These are phyloP conservation scores for Otolemur garnettii DNA, from an alignment of 2,113 vertebrate species.

Conservation along the genomic window DNA sequence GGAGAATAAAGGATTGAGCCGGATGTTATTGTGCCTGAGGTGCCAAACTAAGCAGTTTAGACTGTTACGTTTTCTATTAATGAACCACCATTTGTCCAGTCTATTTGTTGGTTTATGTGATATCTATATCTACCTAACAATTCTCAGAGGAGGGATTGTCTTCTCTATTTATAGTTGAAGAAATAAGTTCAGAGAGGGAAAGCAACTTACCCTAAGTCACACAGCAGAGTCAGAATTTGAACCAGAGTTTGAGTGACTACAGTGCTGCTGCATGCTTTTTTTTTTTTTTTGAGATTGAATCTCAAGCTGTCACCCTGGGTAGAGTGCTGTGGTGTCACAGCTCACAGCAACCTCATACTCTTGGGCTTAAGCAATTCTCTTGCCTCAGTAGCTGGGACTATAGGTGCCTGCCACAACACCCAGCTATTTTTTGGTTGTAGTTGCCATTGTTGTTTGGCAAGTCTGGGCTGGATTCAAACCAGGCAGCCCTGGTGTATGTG, in stretches of 20 bases:
- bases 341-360: too few relatives aligned
- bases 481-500: too few relatives aligned
- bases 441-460: too few relatives aligned
- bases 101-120: not conserved
- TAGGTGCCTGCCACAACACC: too few relatives aligned
- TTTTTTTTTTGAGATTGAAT: not conserved
- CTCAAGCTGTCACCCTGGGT: too few relatives aligned
- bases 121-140: not conserved
- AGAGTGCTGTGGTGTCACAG: too few relatives aligned
- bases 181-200: slow-evolving; percentile 23
- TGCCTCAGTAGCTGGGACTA: too few relatives aligned
- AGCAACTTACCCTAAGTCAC: not conserved
- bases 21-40: not conserved
- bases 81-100: not conserved
- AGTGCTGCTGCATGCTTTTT: not conserved
- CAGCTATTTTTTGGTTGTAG: too few relatives aligned
- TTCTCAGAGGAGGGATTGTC: not conserved
- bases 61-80: not conserved
- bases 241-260: not conserved
- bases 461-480: too few relatives aligned
- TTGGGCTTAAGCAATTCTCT: too few relatives aligned
- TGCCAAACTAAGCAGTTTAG: not conserved
- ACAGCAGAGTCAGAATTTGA: not conserved
- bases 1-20: not conserved
- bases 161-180: slow-evolving; percentile 13